Percentiles rank a stretch among this genome's conserved stretches.
Conservation (phyloP, 2,797 vertebrate genomes). For the Linurgus olivaceus region DNA sequence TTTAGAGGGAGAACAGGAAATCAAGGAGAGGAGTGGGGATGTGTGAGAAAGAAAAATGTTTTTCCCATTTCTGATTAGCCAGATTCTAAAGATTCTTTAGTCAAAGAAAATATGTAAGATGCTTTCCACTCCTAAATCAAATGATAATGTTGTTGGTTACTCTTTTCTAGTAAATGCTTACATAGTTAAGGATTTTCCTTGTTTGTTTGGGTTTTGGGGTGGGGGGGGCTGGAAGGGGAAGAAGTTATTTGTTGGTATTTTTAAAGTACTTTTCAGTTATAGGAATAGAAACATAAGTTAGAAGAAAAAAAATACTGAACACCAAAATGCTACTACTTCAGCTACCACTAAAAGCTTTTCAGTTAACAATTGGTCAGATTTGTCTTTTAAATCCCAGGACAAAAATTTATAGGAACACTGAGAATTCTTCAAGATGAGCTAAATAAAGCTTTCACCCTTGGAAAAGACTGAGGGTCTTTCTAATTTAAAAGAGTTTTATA, state of each 20-base stretch:
- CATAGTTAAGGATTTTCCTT: not conserved
- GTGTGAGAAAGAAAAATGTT: not conserved
- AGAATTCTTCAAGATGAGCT: not conserved
- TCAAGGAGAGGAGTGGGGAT: fast-evolving
- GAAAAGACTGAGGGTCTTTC: not conserved
- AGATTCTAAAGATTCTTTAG: not conserved
- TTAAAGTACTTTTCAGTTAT: not conserved
- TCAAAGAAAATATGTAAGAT: not conserved
- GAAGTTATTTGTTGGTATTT: not conserved
- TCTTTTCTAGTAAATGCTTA: not conserved
- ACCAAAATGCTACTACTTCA: not conserved
- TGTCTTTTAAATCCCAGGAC: not conserved
- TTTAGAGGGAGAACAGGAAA: not conserved
- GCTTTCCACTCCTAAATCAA: not conserved
- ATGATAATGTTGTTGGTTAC: not conserved
- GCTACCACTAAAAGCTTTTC: not conserved
- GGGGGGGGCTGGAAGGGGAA: fast-evolving
- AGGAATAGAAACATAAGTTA: not conserved
- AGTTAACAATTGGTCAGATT: not conserved
- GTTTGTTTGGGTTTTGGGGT: not conserved
- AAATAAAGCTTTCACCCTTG: not conserved
- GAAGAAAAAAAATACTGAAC: not conserved
- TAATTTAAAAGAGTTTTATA: not conserved
- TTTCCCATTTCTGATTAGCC: not conserved
- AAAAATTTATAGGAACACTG: not conserved